A percentile compares a stretch with the other conserved stretches of the same genome.
These are phyloP conservation scores for Saccopteryx leptura DNA, from an alignment of 2,113 vertebrate species.

Conservation along the genomic window DNA sequence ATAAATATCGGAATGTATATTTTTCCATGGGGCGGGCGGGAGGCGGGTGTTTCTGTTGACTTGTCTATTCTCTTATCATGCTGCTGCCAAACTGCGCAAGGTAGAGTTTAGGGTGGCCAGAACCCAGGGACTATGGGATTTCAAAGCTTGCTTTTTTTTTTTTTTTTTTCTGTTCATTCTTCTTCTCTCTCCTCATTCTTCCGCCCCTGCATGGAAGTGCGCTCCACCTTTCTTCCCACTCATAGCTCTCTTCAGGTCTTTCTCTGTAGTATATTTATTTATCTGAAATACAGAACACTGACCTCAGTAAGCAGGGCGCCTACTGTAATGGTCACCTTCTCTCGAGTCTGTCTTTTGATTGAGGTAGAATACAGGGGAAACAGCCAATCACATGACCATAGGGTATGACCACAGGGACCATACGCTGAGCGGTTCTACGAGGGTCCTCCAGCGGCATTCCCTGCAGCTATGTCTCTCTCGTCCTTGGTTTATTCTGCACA, in stretches of 20 bases:
- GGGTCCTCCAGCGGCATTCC: neutral
- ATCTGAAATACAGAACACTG: neutral
- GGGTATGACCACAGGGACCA: neutral
- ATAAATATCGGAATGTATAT: slow-evolving; percentile 90
- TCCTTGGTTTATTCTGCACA: neutral
- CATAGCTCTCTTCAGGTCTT: slow-evolving; percentile 13
- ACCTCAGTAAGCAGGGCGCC: neutral
- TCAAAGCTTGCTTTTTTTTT: slow-evolving; percentile 35
- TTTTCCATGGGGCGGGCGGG: slow-evolving; percentile 90
- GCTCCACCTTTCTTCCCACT: neutral
- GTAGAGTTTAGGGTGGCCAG: slow-evolving; percentile 58
- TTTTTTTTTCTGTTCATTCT: neutral
- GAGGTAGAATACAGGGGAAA: neutral
- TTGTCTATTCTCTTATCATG: slow-evolving; percentile 79
- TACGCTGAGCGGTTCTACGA: neutral
- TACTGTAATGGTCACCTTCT: neutral
- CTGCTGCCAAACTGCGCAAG: slow-evolving; percentile 77
- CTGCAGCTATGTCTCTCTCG: neutral
- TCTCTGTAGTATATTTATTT: neutral
- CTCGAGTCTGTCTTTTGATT: slow-evolving; percentile 45
- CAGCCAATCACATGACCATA: neutral
- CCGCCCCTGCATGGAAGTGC: slow-evolving; percentile 50
- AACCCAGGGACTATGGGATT: slow-evolving; percentile 64
- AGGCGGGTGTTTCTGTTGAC: slow-evolving; percentile 86
- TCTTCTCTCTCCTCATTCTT: neutral